A percentile compares a stretch with the other conserved stretches of the same genome.
These are phyloP conservation scores for Sitta carolinensis DNA, from an alignment of 2,797 vertebrate genomes.

Conservation along the genomic window DNA sequence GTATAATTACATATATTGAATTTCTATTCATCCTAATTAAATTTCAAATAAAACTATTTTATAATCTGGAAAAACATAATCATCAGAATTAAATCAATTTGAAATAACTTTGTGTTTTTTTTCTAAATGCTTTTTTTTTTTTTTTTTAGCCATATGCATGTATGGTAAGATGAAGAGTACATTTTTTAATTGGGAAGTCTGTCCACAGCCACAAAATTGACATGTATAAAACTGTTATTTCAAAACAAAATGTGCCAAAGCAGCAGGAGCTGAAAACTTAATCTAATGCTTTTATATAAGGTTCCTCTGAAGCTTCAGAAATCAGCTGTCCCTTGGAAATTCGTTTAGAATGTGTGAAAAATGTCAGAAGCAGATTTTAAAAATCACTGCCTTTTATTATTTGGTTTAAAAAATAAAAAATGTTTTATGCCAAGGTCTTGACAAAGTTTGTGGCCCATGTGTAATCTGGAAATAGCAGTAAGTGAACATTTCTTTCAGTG, in stretches of 20 bases:
- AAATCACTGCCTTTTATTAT: not conserved
- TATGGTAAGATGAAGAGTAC: not conserved
- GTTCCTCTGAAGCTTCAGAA: not conserved
- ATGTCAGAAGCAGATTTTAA: not conserved
- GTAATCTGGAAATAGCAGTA: not conserved
- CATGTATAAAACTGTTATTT: not conserved
- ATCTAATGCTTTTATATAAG: not conserved
- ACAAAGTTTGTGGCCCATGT: not conserved
- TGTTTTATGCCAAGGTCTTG: not conserved
- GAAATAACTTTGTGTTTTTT: not conserved
- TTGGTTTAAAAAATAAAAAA: not conserved
- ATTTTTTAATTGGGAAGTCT: not conserved
- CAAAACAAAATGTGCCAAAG: not conserved
- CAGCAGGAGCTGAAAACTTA: not conserved
- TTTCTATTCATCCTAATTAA: not conserved
- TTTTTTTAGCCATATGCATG: not conserved
- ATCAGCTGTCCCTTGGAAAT: not conserved
- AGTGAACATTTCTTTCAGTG: not conserved
- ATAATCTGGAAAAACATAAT: not conserved
- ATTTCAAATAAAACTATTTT: not conserved
- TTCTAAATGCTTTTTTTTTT: not conserved
- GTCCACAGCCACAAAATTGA: not conserved
- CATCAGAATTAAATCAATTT: not conserved
- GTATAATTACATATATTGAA: not conserved
- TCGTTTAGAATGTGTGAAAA: accelerated